A percentile compares a stretch with the other conserved stretches of the same genome.
These are phyloP conservation scores for Orthosia gothica DNA, from an alignment of 2,888 invertebrate genomes.

Conservation along the genomic window DNA sequence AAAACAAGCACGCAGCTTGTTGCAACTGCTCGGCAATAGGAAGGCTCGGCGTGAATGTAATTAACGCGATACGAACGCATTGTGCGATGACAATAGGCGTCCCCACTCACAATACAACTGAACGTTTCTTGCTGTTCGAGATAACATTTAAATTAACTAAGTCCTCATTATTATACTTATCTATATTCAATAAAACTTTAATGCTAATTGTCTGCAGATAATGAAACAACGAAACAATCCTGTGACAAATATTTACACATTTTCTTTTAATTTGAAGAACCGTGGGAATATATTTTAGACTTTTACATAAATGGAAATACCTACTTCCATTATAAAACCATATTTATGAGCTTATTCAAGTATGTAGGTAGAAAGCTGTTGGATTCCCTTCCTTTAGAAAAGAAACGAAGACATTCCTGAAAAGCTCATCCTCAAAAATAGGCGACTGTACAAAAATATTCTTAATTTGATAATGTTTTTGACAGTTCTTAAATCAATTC, in stretches of 20 bases:
- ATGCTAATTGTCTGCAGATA: conserved; percentile 52
- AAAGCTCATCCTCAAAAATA: neutral
- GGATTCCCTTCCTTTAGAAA: neutral
- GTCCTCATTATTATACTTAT: conserved; percentile 63
- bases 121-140: conserved; percentile 62
- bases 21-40: conserved; percentile 72
- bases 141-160: conserved; percentile 64
- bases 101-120: conserved; percentile 55
- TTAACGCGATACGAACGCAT: conserved; percentile 81
- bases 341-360: neutral
- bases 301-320: neutral
- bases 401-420: no score
- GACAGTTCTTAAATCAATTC: neutral
- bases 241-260: conserved; percentile 50
- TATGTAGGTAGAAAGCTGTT: no score
- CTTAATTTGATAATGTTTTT: no score
- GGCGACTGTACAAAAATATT: neutral
- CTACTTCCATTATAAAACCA: neutral
- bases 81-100: conserved; percentile 65
- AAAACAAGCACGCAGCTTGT: conserved; percentile 81
- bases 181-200: conserved; percentile 64
- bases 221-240: conserved; percentile 51
- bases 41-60: conserved; percentile 77
- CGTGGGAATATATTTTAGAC: conserved; percentile 44
- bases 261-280: conserved; percentile 32